Base-by-base conservation (phyloP, 2,797 vertebrate species). In the Neosilurus mollespiculum region DNA sequence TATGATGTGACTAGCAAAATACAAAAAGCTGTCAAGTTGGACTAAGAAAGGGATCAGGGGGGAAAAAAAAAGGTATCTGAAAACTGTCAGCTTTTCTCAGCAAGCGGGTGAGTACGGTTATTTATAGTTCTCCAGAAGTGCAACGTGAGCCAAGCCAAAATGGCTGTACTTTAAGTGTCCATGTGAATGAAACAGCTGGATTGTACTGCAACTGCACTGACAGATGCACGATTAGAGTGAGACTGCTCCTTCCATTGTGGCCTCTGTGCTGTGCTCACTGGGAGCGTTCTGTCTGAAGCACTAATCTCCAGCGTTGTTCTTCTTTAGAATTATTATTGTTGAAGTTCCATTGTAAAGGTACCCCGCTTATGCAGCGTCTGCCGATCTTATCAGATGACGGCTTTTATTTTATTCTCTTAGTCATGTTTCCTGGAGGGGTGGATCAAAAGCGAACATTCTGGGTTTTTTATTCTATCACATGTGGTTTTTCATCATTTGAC, bases 161-260 rank as follows among this genome's bases (percentile, higher is more conserved):
- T 91, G 87, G n/a, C 82, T 88, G 73, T 84, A 78, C 81, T 87
- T 87, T 87, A 82, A 87, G 83, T 87, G 84, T 85, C 86, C 66
- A 75, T 72, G 89, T 89, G 86, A 91, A 87, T 88, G 87, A 91
- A 93, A 91, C 92, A 92, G 93, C 92, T 93, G 91, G 91, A 92
- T 85, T 26, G 88, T 77, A 86, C 85, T 86, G 87, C 87, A 89
- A 81, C 82, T 75, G 88, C 87, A 75, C 90, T 86, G 87, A 87
- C 91, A 90, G 91, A 90, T 88, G 89, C 87, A 81, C 61, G 56
- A 87, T 91, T 90, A 86, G 81, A 64, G 76, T 22, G 34, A 69
- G 83, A 66, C 80, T 53, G 70, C 87, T 87, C 86, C 77, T 88
- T 84, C 59, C 72, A 72, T 83, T 69, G 70, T 61, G 66, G 78